phyloP scores from a whole-genome alignment of 2,113 vertebrate genomes.

The Elephantulus edwardii region DNA sequence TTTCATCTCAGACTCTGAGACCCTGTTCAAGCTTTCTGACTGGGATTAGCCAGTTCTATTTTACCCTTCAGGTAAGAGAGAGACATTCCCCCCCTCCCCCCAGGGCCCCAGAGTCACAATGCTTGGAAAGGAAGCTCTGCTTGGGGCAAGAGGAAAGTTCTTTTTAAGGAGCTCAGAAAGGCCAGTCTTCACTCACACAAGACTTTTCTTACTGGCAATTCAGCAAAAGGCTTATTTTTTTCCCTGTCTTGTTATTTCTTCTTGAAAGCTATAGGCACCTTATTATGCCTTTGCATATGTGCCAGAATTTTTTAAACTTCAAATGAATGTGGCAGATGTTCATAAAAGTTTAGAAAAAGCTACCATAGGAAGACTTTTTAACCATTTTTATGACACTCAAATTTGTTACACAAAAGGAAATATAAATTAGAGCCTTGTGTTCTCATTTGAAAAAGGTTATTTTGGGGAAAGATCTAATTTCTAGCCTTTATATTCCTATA shows the following conservation, averaged over 20 bases:
- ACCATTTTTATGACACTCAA: constrained; percentile 81
- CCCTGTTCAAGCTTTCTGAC: neutral
- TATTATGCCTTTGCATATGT: constrained; percentile 83
- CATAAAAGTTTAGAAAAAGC: constrained; percentile 83
- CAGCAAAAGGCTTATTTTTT: constrained; percentile 82
- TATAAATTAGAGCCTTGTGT: constrained; percentile 68
- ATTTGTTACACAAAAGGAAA: constrained; percentile 77
- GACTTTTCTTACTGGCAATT: constrained; percentile 79
- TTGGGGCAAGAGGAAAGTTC: constrained; percentile 8
- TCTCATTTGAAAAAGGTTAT: constrained; percentile 64
- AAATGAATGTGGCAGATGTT: constrained; percentile 83
- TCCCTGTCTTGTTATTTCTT: constrained; percentile 82
- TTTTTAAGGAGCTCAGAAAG: constrained; percentile 29
- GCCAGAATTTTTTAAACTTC: constrained; percentile 84
- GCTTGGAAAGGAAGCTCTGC: neutral
- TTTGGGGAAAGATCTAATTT: constrained; percentile 64
- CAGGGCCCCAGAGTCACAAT: neutral
- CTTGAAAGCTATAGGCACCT: constrained; percentile 83
- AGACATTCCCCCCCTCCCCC: neutral
- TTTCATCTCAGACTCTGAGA: neutral
- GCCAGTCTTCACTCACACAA: constrained; percentile 60
- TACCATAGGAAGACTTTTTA: constrained; percentile 83
- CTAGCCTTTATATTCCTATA: neutral
- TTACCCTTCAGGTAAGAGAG: neutral
- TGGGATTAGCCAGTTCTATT: neutral